phyloP scores from a whole-genome alignment of 2,113 vertebrate genomes.

The Megalops atlanticus region DNA sequence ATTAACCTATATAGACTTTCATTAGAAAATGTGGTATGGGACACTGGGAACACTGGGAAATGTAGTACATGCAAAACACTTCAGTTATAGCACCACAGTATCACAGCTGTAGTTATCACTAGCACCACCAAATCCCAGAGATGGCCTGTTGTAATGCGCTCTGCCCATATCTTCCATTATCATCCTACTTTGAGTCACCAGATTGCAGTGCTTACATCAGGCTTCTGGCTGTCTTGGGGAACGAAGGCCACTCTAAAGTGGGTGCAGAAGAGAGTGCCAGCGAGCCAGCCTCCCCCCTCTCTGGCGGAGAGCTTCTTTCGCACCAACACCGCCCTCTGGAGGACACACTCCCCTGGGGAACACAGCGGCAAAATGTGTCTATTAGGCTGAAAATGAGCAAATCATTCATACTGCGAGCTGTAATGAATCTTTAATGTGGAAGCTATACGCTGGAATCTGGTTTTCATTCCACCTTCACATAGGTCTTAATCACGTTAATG shows the following conservation, averaged over 20 bases:
- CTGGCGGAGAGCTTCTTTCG: slow-evolving; percentile 72
- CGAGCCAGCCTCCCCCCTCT: slow-evolving; percentile 73
- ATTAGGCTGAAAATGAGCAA: not conserved
- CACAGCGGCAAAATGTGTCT: not conserved
- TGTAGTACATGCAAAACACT: too few relatives aligned
- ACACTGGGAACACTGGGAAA: too few relatives aligned
- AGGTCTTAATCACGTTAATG: not conserved
- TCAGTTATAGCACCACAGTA: too few relatives aligned
- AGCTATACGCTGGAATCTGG: not conserved
- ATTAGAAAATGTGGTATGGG: too few relatives aligned
- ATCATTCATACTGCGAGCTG: not conserved
- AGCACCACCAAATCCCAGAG: too few relatives aligned
- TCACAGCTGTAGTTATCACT: too few relatives aligned
- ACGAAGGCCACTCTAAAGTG: slow-evolving; percentile 84
- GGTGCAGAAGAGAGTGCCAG: slow-evolving; percentile 84
- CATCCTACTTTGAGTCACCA: too few relatives aligned
- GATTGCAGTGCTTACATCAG: slow-evolving; percentile 60
- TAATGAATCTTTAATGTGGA: not conserved
- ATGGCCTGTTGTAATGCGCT: too few relatives aligned
- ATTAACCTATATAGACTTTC: too few relatives aligned
- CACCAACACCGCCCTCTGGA: slow-evolving; percentile 72
- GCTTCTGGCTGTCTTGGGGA: slow-evolving; percentile 69
- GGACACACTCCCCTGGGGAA: slow-evolving; percentile 62
- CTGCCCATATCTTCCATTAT: not conserved
- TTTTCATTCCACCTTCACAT: not conserved